Evolutionary conservation across 92 coral and sea anemone genomes (phyloP), one percentile per base, ranked within the genome.

Genomic region (Porites rus): DNA sequence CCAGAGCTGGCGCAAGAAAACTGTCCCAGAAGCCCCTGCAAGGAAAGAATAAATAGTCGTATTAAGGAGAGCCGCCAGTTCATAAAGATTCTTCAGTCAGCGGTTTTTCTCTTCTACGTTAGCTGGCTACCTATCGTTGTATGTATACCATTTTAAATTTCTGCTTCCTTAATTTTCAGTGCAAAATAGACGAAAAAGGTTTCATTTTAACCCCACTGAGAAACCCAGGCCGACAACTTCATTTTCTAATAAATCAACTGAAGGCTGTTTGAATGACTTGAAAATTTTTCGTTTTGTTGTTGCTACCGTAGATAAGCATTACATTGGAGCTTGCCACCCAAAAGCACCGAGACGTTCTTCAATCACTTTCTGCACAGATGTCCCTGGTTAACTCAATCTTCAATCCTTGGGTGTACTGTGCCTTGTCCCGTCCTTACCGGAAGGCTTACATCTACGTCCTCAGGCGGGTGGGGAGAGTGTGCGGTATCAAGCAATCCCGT

Each of bases 71-170:
- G 93, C 74, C 91, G 91, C 18, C 83, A 80, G 84, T 90, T 90
- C 76, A 82, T 69, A 7, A 86, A 90, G 76, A 76, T 90, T 59
- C 75, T 81, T 80, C 88, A 77, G 72, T 72, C 88, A 53, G 93
- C 84, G 17, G 93, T 90, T 25, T 25, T 90, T 14, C 84, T 90
- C 21, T 90, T 90, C 80, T 86, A 86, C 52, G 51, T 82, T 43
- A 90, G 93, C 85, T 90, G 93, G 93, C 17, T 90, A 75, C 93
- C 93, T 10, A 90, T 90, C 16, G 87, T 90, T 70, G 93, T 86
- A 76, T 69, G 93, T 76, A 28, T 22, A 19, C 0, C n/a, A 6
- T 31, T 53, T 51, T 4, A 38, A 54, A 38, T 38, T 38, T 38
- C 6, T 38, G 46, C 6, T 38, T 38, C 46, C 46, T 38, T 38